These are phyloP conservation scores for Myoxocephalus aenaeus DNA, from an alignment of 2,797 vertebrate genomes.

Conservation along the genomic window DNA sequence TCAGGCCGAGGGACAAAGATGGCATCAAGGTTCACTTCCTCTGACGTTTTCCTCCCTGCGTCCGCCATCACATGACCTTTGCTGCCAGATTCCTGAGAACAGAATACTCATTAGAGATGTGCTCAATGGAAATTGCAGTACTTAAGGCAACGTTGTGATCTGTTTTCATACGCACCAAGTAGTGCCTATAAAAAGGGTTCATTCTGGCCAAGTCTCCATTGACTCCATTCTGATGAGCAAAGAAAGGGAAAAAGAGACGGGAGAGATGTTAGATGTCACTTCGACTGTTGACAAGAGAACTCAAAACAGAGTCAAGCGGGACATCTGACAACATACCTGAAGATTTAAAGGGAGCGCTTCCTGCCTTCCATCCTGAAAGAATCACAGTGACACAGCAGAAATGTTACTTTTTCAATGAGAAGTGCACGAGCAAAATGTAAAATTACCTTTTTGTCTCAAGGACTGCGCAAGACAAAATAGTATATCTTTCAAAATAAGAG, in stretches of 20 bases:
- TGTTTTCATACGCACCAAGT: conserved; percentile 44
- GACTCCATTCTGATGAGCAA: conserved; percentile 51
- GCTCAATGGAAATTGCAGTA: background rate
- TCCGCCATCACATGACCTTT: background rate
- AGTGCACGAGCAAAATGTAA: background rate
- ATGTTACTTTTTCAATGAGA: background rate
- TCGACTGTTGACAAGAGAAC: background rate
- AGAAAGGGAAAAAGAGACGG: background rate
- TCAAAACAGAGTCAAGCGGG: background rate
- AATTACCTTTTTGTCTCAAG: background rate
- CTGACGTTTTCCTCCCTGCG: background rate
- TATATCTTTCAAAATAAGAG: background rate
- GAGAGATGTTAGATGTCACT: conserved; percentile 4
- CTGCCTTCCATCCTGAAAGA: conserved; percentile 26
- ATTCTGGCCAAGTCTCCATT: background rate
- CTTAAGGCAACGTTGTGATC: background rate
- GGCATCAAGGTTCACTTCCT: fast-evolving
- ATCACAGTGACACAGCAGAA: background rate
- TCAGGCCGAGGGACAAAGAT: conserved; percentile 30
- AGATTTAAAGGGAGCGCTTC: conserved; percentile 12
- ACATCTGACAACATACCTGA: conserved; percentile 28
- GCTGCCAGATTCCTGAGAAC: conserved; percentile 58
- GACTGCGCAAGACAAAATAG: background rate
- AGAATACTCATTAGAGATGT: conserved; percentile 1
- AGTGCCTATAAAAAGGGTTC: conserved; percentile 57